Evolutionary conservation across 2,888 invertebrate species (phyloP).

Genomic region (Acanthosepion esculentum): DNA sequence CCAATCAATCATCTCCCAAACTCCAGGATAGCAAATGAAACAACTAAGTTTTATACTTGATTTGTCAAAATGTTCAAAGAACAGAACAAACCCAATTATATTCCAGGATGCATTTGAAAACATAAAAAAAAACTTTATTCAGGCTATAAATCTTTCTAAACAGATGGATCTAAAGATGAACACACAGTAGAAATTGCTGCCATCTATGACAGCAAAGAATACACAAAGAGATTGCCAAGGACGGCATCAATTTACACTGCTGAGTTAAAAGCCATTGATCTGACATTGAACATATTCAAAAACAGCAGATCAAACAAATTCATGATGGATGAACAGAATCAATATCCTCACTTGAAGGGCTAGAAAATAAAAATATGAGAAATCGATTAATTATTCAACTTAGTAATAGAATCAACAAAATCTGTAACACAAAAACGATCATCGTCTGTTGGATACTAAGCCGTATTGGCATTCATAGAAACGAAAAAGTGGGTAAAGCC

Average conservation of each 20-base stretch:
- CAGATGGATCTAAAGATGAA: background rate
- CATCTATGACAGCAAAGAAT: background rate
- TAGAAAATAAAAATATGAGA: no score
- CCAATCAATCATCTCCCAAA: background rate
- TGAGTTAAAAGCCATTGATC: no score
- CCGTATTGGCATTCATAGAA: background rate
- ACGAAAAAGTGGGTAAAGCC: background rate
- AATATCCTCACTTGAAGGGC: no score
- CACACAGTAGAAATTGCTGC: background rate
- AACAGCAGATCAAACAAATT: no score
- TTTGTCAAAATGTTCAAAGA: background rate
- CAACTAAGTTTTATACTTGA: no score
- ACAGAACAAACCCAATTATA: background rate
- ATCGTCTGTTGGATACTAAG: background rate
- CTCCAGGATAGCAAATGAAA: background rate
- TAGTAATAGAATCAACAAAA: background rate
- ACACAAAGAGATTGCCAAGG: no score
- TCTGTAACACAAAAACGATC: background rate
- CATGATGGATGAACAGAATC: no score
- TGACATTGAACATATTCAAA: no score
- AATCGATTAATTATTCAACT: no score
- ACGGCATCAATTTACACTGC: no score
- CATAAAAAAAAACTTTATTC: background rate
- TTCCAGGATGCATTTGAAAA: background rate
- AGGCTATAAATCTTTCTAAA: background rate